Evolutionary conservation across 2,888 invertebrate genomes (phyloP).

Genomic region (Acronicta psi): DNA sequence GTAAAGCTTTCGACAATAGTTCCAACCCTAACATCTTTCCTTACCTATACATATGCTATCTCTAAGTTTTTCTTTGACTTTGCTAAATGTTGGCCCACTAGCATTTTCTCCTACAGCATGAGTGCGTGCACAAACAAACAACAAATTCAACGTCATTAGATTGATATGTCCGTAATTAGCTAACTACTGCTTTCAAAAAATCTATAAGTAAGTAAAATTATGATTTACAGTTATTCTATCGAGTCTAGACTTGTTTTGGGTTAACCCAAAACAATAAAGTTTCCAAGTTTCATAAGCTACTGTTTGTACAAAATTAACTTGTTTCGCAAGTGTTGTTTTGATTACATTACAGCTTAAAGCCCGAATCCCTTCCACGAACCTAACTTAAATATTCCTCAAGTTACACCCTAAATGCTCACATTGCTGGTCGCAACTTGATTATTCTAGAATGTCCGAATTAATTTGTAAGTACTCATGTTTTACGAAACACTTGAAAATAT

Average conservation of each 20-base stretch:
- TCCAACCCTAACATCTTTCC: too few species aligned
- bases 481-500: too few species aligned
- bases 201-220: not conserved
- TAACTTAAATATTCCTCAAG: conserved; percentile 49
- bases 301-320: conserved; percentile 49
- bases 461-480: conserved; percentile 20
- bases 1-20: too few species aligned
- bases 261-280: conserved; percentile 14
- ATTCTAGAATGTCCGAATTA: conserved; percentile 25
- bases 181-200: too few species aligned
- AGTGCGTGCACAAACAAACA: too few species aligned
- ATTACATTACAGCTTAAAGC: conserved; percentile 43
- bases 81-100: too few species aligned
- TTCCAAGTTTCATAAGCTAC: conserved; percentile 11
- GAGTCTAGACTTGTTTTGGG: conserved; percentile 8
- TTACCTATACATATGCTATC: too few species aligned
- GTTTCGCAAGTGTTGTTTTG: conserved; percentile 44
- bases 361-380: conserved; percentile 38
- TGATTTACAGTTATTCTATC: not conserved
- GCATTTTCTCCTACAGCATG: too few species aligned
- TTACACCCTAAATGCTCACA: conserved; percentile 38
- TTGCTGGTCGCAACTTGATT: conserved; percentile 23
- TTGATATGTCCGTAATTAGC: too few species aligned
- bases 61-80: too few species aligned
- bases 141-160: too few species aligned